Base-by-base conservation (phyloP, 53 echinoderm and acorn worm species). In the Astropecten irregularis region DNA sequence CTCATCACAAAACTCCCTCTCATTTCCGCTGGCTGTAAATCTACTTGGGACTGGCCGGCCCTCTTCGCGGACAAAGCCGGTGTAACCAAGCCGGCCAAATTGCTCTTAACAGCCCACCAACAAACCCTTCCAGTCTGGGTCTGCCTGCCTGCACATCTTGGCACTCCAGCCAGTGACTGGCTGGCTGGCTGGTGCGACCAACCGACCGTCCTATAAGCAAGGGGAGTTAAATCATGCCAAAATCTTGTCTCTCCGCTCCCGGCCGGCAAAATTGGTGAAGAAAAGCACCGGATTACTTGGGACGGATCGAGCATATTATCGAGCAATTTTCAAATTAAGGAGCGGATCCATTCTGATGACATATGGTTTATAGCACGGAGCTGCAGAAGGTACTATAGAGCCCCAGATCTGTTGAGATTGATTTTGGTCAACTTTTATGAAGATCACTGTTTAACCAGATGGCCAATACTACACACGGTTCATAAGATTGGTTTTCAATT, bases 291-390 rank as follows among this genome's bases (percentile, higher is more conserved):
- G 79, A 79, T 79, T 79, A 79, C 79, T 61, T 46, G 62, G 79
- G 79, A 79, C 79, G 79, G 79, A 79, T 79, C 56, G 79, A 62
- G 61, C 61, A 62, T 62, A 79, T 79, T 79, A 79, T 79, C 79
- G 61, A 40, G 79, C 79, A 79, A 79, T 79, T 79, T 79, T 79
- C 79, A 79, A 79, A 79, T 79, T 79, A 79, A 79, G 79, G 46
- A 60, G 29, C 61, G 49, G 79, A 79, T 79, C 49, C 61, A 61
- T 28, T 79, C 62, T 28, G 79, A 79, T 79, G 79, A 79, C 79
- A 79, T 46, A 79, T 61, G 47, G 31, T 60, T 71, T 79, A 42
- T 42, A 11, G 6, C 42, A 11, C 6, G 42, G 42, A n/a, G n/a
- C n/a, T n/a, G n/a, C n/a, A n/a, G n/a, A n/a, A n/a, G n/a, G n/a